A percentile compares a stretch with the other conserved stretches of the same genome.
These are phyloP conservation scores for Steinernema khuongi DNA, from an alignment of 1,140 invertebrate genomes.

Conservation along the genomic window DNA sequence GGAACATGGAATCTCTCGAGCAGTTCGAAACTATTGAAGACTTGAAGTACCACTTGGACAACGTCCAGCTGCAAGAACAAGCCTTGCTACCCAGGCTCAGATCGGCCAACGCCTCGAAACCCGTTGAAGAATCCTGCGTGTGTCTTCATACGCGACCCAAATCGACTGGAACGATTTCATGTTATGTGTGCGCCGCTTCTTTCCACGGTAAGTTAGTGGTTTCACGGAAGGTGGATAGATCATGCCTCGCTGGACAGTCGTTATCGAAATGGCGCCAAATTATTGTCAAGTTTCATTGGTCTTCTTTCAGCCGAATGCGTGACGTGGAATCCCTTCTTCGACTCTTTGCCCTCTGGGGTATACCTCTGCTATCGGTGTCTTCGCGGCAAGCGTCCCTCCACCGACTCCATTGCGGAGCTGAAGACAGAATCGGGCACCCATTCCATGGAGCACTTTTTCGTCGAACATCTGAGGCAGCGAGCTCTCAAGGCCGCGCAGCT, in stretches of 20 bases:
- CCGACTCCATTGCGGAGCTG: slow-evolving; percentile 14
- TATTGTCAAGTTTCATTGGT: neutral
- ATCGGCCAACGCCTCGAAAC: neutral
- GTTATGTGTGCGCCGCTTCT: neutral
- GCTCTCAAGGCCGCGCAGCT: slow-evolving; percentile 24
- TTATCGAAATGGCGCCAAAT: neutral
- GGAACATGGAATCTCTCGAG: slow-evolving; percentile 19
- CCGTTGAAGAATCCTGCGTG: neutral
- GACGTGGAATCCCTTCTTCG: slow-evolving; percentile 25
- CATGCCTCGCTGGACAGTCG: neutral
- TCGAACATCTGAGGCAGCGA: slow-evolving; percentile 16
- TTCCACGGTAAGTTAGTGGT: neutral
- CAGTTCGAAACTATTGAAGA: neutral
- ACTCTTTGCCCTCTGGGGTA: slow-evolving; percentile 23
- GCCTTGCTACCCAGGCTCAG: slow-evolving; percentile 12
- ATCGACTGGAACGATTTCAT: neutral
- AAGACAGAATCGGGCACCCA: neutral
- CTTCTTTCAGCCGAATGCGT: slow-evolving; percentile 24
- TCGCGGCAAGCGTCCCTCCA: slow-evolving; percentile 31
- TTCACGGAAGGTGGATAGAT: neutral
- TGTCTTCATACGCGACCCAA: neutral
- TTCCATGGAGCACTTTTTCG: slow-evolving; percentile 8
- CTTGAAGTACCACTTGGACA: neutral
- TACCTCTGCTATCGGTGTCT: slow-evolving; percentile 34
- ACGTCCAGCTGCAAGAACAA: slow-evolving; percentile 18